Conservation (phyloP, 2,797 vertebrate genomes). For the Mus minutoides region DNA sequence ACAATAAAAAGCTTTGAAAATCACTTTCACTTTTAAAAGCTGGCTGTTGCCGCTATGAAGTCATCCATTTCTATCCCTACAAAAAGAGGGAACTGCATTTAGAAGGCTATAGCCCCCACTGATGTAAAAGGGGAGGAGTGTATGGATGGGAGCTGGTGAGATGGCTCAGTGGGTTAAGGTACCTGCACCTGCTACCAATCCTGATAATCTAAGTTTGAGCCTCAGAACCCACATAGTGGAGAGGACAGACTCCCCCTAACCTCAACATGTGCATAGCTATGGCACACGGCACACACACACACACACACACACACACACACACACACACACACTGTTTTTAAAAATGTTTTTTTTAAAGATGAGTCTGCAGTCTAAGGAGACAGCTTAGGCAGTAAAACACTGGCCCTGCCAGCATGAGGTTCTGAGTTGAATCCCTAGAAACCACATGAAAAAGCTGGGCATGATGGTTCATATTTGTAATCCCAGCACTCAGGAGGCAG, state of each 20-base stretch:
- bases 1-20: constrained; percentile 34
- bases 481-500: not conserved
- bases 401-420: not conserved
- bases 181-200: not conserved
- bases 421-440: not conserved
- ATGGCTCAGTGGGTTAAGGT: not conserved
- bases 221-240: not conserved
- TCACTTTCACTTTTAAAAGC: constrained; percentile 25
- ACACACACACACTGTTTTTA: not conserved
- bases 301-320: not conserved
- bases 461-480: not conserved
- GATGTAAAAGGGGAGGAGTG: not conserved
- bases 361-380: not conserved
- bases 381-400: not conserved
- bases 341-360: not conserved
- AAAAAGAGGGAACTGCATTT: not conserved
- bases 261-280: not conserved
- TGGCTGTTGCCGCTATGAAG: constrained; percentile 8
- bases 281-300: too few relatives aligned
- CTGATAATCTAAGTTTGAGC: not conserved
- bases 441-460: not conserved
- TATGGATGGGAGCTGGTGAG: not conserved
- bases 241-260: not conserved
- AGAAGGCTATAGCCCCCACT: constrained; percentile 1
- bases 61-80: not conserved